Evolutionary conservation across 2,888 invertebrate genomes (phyloP), one percentile per base, ranked within the genome.

Genomic region (Drymonia ruficornis): DNA sequence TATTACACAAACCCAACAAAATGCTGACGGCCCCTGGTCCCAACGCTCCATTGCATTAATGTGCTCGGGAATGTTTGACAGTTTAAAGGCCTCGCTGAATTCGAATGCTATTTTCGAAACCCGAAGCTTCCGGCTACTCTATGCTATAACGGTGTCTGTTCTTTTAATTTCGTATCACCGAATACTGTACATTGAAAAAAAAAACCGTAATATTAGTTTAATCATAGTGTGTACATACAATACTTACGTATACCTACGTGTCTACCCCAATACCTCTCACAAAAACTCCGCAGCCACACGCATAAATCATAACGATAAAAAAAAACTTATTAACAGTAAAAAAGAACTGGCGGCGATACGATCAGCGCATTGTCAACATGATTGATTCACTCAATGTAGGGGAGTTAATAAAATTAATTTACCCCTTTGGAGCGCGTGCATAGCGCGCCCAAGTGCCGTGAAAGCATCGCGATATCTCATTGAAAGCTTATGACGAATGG

Each of bases 321-420:
- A 66, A 67, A 65, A 67, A 56, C 60, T 61, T 59, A 65, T 71
- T 65, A 67, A 64, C 66, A 65, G 55, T 66, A 69, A 70, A 72
- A 63, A 43, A 53, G 52, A 50, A 52, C 53, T 50, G 34, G 63
- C 64, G 54, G 58, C 50, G 65, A 76, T 74, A 65, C 46, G 57
- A 65, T 67, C 65, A 36, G 48, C 57, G 67, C 63, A 73, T 72
- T 76, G 73, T 72, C 72, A 65, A 53, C 66, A 72, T 77, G 79
- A 79, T 78, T 77, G 72, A 79, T 80, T 62, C 62, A 55, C 46
- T 16, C 29, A 46, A 55, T 58, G 56, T 45, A 49, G 49, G 47
- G 31, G 53, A 49, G 55, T 52, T 70, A 56, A 65, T 70, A 63
- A 65, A 72, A 72, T 72, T 70, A 73, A 72, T 66, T 63, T 61